Evolutionary conservation across 2,797 vertebrate genomes (phyloP), one percentile per base, ranked within the genome.

Genomic region (Anguilla marmorata): DNA sequence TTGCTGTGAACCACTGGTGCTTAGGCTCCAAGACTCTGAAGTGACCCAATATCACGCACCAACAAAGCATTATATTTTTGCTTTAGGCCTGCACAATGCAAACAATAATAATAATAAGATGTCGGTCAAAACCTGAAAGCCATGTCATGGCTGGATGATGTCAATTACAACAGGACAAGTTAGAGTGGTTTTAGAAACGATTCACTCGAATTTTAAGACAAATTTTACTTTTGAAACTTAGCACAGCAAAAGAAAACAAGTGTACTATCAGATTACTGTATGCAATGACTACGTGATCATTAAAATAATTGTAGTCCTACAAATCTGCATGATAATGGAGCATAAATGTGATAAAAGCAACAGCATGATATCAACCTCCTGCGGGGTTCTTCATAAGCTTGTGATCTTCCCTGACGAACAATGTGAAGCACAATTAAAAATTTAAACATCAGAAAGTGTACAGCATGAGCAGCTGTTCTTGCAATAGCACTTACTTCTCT

Each of bases 401-500:
- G 21, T 8, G 27, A n/a, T 76, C 3, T 76, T 41, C 9, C 27
- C 30, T 76, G 30, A 33, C 72, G 3, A 37, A 33, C 72, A 76
- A 76, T 37, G 63, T 69, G n/a, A 1, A 33, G 45, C 83, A 84
- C 50, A 52, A 58, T 27, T n/a, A 11, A 12, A 41, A 76, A 76
- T 76, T 19, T 84, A 1, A 84, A 19, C 83, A 52, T 27, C 16
- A 24, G 24, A 16, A 11, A 11, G 19, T n/a, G 12, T 9, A 56
- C n/a, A 84, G 6, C 24, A 58, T 52, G 83, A 84, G 24, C 41
- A 3, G 19, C n/a, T n/a, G 1, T 54, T 12, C 21, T n/a, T 63
- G n/a, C 37, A 87, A 7, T 16, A 48, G 7, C 58, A 92, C 94
- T 93, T 90, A 95, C 94, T 91, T 93, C 87, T 74, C 50, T 50